phyloP scores from a whole-genome alignment of 2,797 vertebrate species.

The Agapornis canus region DNA sequence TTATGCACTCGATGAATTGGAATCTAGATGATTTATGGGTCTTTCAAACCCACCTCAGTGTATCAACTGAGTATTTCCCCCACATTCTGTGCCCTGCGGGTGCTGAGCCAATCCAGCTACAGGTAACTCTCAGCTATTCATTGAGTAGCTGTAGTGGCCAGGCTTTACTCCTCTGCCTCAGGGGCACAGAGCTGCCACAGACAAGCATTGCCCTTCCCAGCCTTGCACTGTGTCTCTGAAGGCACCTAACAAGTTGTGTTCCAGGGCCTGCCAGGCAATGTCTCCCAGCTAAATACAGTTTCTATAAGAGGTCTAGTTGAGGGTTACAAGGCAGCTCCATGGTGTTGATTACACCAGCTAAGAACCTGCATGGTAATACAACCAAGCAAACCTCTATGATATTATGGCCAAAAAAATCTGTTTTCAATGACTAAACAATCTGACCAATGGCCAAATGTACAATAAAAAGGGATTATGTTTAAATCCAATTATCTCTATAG shows the following conservation, averaged over 20 bases:
- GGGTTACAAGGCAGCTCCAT: not conserved
- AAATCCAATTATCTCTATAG: not conserved
- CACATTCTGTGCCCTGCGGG: not conserved
- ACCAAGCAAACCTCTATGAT: not conserved
- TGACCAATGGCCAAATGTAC: not conserved
- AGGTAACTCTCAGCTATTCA: not conserved
- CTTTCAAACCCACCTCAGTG: not conserved
- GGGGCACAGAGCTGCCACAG: not conserved
- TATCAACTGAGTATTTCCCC: not conserved
- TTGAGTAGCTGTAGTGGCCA: accelerated
- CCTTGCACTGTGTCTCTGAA: not conserved
- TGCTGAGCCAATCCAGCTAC: not conserved
- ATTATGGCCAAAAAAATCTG: not conserved
- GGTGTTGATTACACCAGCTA: not conserved
- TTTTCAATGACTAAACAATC: not conserved
- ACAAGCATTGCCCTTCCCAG: not conserved
- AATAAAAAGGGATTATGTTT: not conserved
- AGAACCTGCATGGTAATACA: not conserved
- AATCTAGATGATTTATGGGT: not conserved
- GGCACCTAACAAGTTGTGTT: not conserved
- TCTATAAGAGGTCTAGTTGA: not conserved
- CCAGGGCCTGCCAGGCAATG: not conserved
- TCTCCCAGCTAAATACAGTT: not conserved
- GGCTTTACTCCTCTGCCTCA: accelerated
- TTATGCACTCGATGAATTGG: not conserved